A percentile compares a stretch with the other conserved stretches of the same genome.
phyloP scores from a whole-genome alignment of 1,140 invertebrate species.

The Chlorops oryzae region DNA sequence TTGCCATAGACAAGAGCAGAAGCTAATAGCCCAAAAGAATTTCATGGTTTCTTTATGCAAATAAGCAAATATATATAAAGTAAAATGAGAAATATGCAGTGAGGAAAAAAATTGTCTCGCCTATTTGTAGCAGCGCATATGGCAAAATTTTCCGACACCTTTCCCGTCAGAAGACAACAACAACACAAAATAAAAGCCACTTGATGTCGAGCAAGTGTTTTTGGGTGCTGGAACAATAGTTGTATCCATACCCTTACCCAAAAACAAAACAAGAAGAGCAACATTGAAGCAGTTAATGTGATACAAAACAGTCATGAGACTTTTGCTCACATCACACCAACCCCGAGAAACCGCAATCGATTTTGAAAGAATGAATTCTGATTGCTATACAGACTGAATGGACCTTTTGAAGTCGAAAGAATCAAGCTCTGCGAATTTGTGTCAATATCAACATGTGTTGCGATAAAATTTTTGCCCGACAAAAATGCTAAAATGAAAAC shows the following conservation, averaged over 20 bases:
- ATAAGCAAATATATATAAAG: conserved; percentile 7
- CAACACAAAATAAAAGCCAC: too few relatives aligned
- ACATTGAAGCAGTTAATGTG: background rate
- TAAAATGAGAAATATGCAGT: background rate
- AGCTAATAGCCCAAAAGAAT: too few relatives aligned
- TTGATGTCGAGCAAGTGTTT: too few relatives aligned
- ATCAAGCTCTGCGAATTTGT: conserved; percentile 19
- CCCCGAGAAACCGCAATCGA: background rate
- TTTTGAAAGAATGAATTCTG: too few relatives aligned
- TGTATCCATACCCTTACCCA: background rate
- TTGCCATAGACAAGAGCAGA: too few relatives aligned
- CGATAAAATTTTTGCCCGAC: background rate
- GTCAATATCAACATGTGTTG: conserved; percentile 18
- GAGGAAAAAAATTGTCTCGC: background rate
- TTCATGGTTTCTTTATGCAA: conserved; percentile 18
- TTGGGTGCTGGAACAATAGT: too few relatives aligned
- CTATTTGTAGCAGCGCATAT: conserved; percentile 5
- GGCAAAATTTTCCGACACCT: conserved; percentile 5
- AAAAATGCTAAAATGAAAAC: conserved; percentile 10
- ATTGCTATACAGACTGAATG: too few relatives aligned
- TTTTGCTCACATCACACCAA: background rate
- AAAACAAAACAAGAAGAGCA: background rate
- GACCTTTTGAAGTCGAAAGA: too few relatives aligned
- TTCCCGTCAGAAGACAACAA: too few relatives aligned
- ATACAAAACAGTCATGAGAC: background rate